Percentiles rank a stretch among this genome's conserved stretches.
Evolutionary conservation across 1,140 invertebrate genomes (phyloP).

Genomic region (Parapsyche elsis): DNA sequence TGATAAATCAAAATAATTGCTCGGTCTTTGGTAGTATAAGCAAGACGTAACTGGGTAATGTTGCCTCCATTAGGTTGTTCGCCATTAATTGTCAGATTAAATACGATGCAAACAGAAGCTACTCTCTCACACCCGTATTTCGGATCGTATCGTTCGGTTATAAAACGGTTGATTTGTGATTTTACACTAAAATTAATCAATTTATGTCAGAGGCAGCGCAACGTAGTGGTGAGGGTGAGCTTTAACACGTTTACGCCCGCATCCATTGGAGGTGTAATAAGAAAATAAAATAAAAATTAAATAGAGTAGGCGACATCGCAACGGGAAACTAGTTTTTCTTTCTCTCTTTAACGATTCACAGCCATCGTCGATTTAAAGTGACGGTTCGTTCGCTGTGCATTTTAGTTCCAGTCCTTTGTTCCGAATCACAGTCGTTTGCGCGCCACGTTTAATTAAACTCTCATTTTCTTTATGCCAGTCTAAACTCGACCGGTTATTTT

Average conservation of each 20-base stretch:
- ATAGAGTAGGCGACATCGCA: neutral
- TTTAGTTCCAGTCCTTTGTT: slow-evolving; percentile 19
- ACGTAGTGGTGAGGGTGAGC: too few species aligned
- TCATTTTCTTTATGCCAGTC: slow-evolving; percentile 6
- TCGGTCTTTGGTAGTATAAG: neutral
- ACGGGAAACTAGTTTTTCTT: neutral
- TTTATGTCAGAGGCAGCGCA: neutral
- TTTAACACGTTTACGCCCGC: neutral
- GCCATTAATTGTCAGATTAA: slow-evolving; percentile 29
- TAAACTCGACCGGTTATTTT: slow-evolving; percentile 9
- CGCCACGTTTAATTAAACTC: slow-evolving; percentile 19
- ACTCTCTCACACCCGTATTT: neutral
- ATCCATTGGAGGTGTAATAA: neutral
- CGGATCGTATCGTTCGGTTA: neutral
- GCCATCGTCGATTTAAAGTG: neutral
- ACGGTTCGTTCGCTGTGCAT: neutral
- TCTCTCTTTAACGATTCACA: neutral
- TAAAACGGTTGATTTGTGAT: neutral
- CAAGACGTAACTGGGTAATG: slow-evolving; percentile 4
- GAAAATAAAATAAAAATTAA: too few species aligned
- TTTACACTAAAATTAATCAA: neutral
- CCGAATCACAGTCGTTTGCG: neutral
- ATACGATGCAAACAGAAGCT: slow-evolving; percentile 7
- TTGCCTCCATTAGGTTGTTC: slow-evolving; percentile 22
- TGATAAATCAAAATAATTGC: slow-evolving; percentile 32